Evolutionary conservation across 2,797 vertebrate genomes (phyloP).

Genomic region (Hippopotamyrus pictus): DNA sequence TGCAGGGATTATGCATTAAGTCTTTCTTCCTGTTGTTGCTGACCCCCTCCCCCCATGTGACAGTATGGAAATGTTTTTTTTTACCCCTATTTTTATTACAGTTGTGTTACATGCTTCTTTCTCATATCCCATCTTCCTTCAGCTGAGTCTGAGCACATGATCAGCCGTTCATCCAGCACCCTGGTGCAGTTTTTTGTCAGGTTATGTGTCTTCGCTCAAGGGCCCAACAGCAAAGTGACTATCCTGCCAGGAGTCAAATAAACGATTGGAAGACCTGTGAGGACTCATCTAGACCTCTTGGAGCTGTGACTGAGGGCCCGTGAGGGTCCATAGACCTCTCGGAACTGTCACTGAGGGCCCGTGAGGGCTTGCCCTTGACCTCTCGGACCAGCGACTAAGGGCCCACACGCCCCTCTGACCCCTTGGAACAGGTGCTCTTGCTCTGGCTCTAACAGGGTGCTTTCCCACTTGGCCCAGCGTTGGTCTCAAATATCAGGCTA

Average conservation of each 20-base stretch:
- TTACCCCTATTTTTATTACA: too few species aligned
- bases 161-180: not conserved
- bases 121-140: not conserved
- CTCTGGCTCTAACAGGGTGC: slow-evolving; percentile 49
- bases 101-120: not conserved
- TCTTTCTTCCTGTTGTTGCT: slow-evolving; percentile 24
- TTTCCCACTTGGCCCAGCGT: slow-evolving; percentile 47
- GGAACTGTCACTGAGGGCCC: not conserved
- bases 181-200: not conserved
- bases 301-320: not conserved
- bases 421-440: slow-evolving; percentile 43
- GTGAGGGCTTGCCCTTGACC: not conserved
- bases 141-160: not conserved
- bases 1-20: slow-evolving; percentile 11
- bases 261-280: not conserved
- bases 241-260: not conserved
- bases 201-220: not conserved
- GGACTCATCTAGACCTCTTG: not conserved
- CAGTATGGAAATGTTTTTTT: not conserved
- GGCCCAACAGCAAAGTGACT: not conserved
- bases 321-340: not conserved
- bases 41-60: not conserved
- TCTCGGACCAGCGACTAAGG: not conserved
- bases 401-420: slow-evolving; percentile 8
- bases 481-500: slow-evolving; percentile 49